Base-by-base conservation (phyloP, 37 sponge, comb jelly and placozoan species). In the Cliona cf. orientalis region DNA sequence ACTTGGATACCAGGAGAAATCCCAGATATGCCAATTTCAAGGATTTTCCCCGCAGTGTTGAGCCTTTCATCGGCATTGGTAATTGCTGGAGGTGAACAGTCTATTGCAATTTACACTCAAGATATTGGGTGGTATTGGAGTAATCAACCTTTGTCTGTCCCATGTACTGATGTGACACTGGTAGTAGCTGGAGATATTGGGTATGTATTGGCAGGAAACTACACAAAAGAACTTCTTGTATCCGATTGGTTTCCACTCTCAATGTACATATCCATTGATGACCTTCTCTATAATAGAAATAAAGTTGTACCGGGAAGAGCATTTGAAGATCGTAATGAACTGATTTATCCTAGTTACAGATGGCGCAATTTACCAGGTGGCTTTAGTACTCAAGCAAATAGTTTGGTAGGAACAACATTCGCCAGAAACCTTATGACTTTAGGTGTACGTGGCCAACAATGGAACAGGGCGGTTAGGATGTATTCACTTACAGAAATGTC, bases 71-170 rank as follows among this genome's bases (percentile, higher is more conserved):
- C 76, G 31, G 76, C 76, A 58, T 33, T 75, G 62, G 40, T 75
- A 32, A 62, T 75, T 37, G 58, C 76, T 35, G 76, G 76, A n/a
- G 76, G 76, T 12, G 25, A 75, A 45, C 42, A 28, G 3, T 72
- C 73, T 9, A 72, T 72, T 22, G 39, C 7, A 56, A 36, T 75
- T 39, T 75, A 75, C 42, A 75, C 76, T 17, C 5, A n/a, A 11
- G 42, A 75, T 4, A 58, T 62, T 38, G 76, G 76, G 25, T 75
- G 76, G 76, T 75, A 75, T 25, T 75, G 76, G 76, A 75, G 76
- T 32, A 36, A 75, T 31, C 76, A 75, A 56, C 76, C 76, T n/a
- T 33, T 75, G 12, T 14, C 40, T 26, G 40, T 12, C 19, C 33
- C 62, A 3, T 56, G 76, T 31, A 37, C 76, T 33, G 62, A 59